phyloP scores from a whole-genome alignment of 2,797 vertebrate species.

The Otolemur crassicaudatus region DNA sequence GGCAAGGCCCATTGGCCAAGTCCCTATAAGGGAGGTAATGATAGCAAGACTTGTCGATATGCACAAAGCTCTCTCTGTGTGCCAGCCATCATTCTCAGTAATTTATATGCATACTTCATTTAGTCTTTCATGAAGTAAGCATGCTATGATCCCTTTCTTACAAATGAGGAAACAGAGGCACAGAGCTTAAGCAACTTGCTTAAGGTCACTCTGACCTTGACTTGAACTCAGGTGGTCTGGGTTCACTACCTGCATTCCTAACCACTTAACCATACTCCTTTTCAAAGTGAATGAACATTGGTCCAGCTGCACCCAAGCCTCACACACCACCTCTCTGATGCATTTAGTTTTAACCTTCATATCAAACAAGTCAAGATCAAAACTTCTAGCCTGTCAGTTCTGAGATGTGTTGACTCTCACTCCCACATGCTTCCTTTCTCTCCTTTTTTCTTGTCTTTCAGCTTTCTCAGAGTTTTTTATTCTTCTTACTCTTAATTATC shows the following conservation, averaged over 20 bases:
- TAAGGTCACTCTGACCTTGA: background rate
- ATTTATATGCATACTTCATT: background rate
- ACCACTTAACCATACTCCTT: background rate
- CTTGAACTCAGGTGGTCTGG: background rate
- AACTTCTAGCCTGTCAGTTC: background rate
- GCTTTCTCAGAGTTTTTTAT: background rate
- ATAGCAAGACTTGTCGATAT: background rate
- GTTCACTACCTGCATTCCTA: background rate
- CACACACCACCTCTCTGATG: background rate
- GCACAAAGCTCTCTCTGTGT: background rate
- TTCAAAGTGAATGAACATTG: background rate
- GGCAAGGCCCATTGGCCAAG: background rate
- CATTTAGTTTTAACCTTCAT: constrained; percentile 19
- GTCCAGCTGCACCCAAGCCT: background rate
- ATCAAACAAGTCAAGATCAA: background rate
- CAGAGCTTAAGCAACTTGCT: background rate
- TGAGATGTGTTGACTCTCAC: background rate
- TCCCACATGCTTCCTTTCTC: rapidly evolving
- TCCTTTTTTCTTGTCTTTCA: background rate
- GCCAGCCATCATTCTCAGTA: background rate
- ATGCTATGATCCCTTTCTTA: background rate
- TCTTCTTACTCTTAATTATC: constrained; percentile 25
- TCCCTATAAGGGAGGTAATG: background rate
- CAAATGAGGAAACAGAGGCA: constrained; percentile 19
- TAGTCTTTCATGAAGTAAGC: background rate